Evolutionary conservation across 2,797 vertebrate genomes (phyloP), one percentile per base, ranked within the genome.

Genomic region (Myotis daubentonii): DNA sequence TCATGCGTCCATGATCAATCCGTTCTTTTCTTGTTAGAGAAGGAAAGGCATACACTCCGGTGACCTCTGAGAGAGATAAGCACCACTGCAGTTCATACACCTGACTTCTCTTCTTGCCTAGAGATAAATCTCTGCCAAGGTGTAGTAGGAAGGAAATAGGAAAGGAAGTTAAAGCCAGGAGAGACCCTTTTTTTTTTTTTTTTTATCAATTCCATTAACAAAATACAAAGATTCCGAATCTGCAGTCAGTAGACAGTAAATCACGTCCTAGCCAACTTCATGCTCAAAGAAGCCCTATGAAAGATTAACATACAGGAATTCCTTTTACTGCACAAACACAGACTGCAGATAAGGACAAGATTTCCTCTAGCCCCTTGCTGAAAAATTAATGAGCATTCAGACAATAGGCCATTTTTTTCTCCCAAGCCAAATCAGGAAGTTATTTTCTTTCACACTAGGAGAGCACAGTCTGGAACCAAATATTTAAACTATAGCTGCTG

Each of bases 201-300:
- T 96, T 92, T 95, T 96, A 95, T 87, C 44, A 92, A 66, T 95
- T 92, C 55, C 74, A 95, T 95, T 95, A 95, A 80, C 89, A 93
- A 95, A 93, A 86, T 82, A 82, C 23, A 95, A 91, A 89, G 92
- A 88, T 90, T 94, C 62, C n/a, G 89, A 94, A 88, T 92, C 81
- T 87, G 57, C 71, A 93, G 72, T 87, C 57, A 47, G 49, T 23
- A 80, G 68, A 94, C 57, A 79, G 87, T 88, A 95, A 96, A 96
- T 94, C 72, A 89, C 44, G 82, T 57, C 6, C 11, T 28, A 76
- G 28, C 30, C 81, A 78, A 75, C 76, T 78, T 94, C 41, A 41
- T 22, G 8, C 15, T 85, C 47, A 76, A 55, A 44, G 65, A 94
- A 83, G n/a, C n/a, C 16, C 16, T 23, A 2, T 68, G 66, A 85